These are phyloP conservation scores for Chironomus striatipennis DNA, from an alignment of 1,140 invertebrate species.

Conservation along the genomic window DNA sequence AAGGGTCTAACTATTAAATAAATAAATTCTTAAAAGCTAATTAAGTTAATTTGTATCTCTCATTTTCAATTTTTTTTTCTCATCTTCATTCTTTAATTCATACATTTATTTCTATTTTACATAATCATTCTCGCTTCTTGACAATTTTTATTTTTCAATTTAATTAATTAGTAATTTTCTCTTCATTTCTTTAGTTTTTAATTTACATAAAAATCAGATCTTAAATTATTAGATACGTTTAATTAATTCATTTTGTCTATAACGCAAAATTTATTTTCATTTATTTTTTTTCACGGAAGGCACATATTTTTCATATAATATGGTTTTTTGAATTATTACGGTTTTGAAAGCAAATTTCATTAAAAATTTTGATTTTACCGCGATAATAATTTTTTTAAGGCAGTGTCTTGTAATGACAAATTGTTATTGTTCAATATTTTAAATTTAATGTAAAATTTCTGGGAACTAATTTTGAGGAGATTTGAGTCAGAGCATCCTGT, in stretches of 20 bases:
- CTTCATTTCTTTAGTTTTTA: not conserved
- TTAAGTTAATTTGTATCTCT: slow-evolving; percentile 9
- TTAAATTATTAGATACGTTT: slow-evolving; percentile 23
- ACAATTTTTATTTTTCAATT: not conserved
- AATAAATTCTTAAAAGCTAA: not conserved
- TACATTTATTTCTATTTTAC: not conserved
- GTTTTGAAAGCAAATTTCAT: too few relatives aligned
- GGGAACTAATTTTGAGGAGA: too few relatives aligned
- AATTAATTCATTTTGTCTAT: not conserved
- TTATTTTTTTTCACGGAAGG: not conserved
- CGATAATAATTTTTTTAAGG: not conserved
- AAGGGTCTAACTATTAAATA: too few relatives aligned
- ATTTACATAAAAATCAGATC: slow-evolving; percentile 14
- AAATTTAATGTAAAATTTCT: too few relatives aligned
- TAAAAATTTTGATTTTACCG: too few relatives aligned
- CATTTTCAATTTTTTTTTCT: not conserved
- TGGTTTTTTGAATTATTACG: not conserved
- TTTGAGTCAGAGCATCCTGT: too few relatives aligned
- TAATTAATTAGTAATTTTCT: not conserved
- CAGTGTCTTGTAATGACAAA: slow-evolving; percentile 6
- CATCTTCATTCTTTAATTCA: not conserved
- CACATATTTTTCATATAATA: slow-evolving; percentile 17
- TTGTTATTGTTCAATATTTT: slow-evolving; percentile 5
- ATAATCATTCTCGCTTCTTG: not conserved
- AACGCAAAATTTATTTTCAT: slow-evolving; percentile 10